phyloP scores from a whole-genome alignment of 2,113 vertebrate genomes.

The Corydoras maculifer region DNA sequence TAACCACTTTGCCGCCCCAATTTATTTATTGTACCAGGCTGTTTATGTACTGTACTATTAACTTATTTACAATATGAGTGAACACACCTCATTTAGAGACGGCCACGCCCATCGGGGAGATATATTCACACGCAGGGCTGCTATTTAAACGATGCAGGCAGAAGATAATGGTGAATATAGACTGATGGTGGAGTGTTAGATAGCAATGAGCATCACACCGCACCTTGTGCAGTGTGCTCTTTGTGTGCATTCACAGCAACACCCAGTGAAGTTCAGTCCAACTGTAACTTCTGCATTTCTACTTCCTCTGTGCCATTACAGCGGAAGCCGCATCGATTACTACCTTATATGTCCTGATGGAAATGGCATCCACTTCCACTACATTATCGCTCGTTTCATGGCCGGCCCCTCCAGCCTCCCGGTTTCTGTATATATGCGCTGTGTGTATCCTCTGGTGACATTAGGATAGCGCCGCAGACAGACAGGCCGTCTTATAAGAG shows the following conservation, averaged over 20 bases:
- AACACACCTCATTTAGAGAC: no score
- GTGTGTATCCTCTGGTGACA: slow-evolving; percentile 8
- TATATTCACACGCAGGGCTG: no score
- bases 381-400: slow-evolving; percentile 5
- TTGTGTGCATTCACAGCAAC: not conserved
- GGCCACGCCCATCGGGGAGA: no score
- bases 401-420: slow-evolving; percentile 10
- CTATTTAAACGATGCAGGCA: no score
- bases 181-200: no score
- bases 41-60: no score
- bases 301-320: not conserved
- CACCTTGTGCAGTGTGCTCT: not conserved
- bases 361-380: slow-evolving; percentile 3
- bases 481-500: not conserved
- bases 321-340: slow-evolving; percentile 13
- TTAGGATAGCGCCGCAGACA: slow-evolving; percentile 12
- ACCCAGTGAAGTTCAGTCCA: not conserved
- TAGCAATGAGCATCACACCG: no score
- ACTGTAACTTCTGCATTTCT: not conserved
- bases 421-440: not conserved
- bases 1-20: no score
- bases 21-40: no score
- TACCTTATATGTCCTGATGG: slow-evolving; percentile 2
- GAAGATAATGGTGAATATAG: no score
- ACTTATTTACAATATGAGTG: no score